These are phyloP conservation scores for Xestia ashworthii DNA, from an alignment of 2,888 invertebrate genomes.

Conservation along the genomic window DNA sequence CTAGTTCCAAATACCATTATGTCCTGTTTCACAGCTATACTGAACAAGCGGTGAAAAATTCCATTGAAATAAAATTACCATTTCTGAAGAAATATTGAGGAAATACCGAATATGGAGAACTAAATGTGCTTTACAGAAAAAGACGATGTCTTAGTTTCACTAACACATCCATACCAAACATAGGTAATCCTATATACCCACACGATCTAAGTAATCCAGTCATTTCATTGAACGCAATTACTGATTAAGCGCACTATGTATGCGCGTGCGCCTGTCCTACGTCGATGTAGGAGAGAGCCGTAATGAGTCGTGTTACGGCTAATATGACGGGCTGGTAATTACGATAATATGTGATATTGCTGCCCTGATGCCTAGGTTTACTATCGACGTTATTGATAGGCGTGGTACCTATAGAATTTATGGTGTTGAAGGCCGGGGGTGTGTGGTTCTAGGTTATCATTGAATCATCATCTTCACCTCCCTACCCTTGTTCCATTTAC, in stretches of 20 bases:
- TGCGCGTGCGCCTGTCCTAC: conserved; percentile 12
- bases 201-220: background rate
- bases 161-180: background rate
- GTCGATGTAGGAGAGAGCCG: conserved; percentile 48
- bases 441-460: background rate
- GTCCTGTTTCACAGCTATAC: background rate
- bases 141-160: background rate
- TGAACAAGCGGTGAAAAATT: background rate
- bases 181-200: background rate
- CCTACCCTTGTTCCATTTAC: background rate
- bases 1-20: background rate
- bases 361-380: conserved; percentile 25
- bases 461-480: background rate
- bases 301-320: conserved; percentile 47
- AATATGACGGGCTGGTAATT: conserved; percentile 54
- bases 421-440: background rate
- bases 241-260: conserved; percentile 40
- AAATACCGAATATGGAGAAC: background rate
- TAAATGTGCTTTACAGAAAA: background rate
- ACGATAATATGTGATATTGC: conserved; percentile 50
- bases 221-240: conserved; percentile 6
- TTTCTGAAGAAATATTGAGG: too few relatives aligned
- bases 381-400: background rate
- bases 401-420: conserved; percentile 25
- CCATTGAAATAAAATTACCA: background rate